A percentile compares a stretch with the other conserved stretches of the same genome.
These are phyloP conservation scores for Rallus limicola DNA, from an alignment of 2,113 vertebrate genomes.

Conservation along the genomic window DNA sequence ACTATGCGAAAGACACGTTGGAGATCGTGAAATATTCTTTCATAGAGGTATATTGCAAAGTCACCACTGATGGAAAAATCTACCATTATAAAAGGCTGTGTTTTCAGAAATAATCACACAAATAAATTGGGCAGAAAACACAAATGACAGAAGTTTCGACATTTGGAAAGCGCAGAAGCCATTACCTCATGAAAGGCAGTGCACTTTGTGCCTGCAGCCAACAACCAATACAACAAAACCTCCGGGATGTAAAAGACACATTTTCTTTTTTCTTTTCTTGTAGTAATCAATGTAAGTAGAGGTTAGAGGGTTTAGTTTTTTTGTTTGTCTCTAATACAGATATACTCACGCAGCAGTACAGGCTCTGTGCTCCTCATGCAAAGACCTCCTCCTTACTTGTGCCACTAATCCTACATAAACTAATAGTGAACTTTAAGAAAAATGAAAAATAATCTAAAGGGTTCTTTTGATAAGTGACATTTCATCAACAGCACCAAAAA, in stretches of 20 bases:
- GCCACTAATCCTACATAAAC: constrained; percentile 70
- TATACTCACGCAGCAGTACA: not conserved
- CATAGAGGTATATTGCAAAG: constrained; percentile 10
- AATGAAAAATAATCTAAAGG: constrained; percentile 60
- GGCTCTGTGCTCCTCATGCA: constrained; percentile 30
- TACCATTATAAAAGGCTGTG: not conserved
- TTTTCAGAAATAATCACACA: constrained; percentile 51
- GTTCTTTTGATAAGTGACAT: constrained; percentile 66
- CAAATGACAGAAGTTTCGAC: constrained; percentile 30
- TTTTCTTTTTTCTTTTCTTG: not conserved
- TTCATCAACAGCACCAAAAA: constrained; percentile 59
- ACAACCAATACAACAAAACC: constrained; percentile 20
- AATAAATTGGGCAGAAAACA: constrained; percentile 39
- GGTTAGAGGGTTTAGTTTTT: not conserved
- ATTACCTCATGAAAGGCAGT: constrained; percentile 28
- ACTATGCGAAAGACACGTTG: not conserved
- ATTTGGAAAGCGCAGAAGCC: constrained; percentile 14
- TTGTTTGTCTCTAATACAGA: constrained; percentile 19
- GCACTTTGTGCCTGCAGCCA: constrained; percentile 41
- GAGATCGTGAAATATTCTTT: not conserved
- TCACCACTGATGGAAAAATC: not conserved
- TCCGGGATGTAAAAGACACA: not conserved
- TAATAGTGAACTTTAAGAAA: constrained; percentile 66
- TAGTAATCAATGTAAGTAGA: constrained; percentile 47
- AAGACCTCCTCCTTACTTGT: constrained; percentile 61